These are phyloP conservation scores for Tachysurus fulvidraco DNA, from an alignment of 2,113 vertebrate species.

Conservation along the genomic window DNA sequence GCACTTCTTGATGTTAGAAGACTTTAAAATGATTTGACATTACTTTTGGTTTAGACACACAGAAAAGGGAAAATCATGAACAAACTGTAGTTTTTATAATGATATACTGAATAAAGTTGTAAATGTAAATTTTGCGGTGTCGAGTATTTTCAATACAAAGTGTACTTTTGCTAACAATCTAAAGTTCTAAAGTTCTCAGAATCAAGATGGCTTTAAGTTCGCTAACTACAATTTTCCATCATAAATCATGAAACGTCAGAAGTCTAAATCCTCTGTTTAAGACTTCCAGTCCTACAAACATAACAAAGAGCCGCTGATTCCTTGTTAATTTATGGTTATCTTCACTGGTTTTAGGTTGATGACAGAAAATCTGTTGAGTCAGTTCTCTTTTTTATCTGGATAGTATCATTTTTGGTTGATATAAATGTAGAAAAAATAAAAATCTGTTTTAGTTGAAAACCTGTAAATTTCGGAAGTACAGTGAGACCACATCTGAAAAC, in stretches of 20 bases:
- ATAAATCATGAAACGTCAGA: not conserved
- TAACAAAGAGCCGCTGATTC: not conserved
- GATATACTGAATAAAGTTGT: not conserved
- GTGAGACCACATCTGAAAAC: not conserved
- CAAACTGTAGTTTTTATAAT: not conserved
- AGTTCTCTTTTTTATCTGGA: not conserved
- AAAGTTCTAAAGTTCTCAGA: not conserved
- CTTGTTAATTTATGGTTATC: not conserved
- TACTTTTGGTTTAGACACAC: not conserved
- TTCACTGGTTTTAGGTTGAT: not conserved
- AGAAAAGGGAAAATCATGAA: not conserved
- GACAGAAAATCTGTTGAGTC: not conserved
- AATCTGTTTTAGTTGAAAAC: not conserved
- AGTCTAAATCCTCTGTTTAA: slow-evolving; percentile 2
- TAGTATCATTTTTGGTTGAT: not conserved
- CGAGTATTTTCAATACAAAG: not conserved
- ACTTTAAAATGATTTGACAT: not conserved
- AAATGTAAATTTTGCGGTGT: not conserved
- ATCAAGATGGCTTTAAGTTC: not conserved
- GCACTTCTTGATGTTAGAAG: not conserved
- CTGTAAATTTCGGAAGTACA: not conserved
- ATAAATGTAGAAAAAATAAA: not conserved
- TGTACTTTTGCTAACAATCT: not conserved
- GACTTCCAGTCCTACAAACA: not conserved
- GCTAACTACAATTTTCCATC: not conserved